Base-by-base conservation (phyloP, 1,140 invertebrate genomes). In the Frieseomelitta varia region DNA sequence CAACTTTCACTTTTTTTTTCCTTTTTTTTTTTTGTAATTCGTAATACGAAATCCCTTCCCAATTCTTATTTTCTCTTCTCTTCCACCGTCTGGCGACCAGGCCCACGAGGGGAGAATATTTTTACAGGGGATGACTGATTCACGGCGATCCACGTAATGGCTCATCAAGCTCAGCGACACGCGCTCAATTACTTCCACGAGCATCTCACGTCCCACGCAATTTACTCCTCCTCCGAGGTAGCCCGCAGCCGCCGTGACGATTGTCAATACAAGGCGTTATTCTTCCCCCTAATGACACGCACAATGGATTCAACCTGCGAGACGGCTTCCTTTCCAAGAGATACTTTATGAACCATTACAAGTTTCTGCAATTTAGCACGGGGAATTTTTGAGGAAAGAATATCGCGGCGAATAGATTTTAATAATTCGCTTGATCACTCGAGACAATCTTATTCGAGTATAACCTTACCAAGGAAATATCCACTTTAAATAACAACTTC, bases 111-210 rank as follows among this genome's bases (percentile, higher is more conserved):
- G 55, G 34, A 27, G 58, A 58, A 24, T 72, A 79, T 82, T 88
- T 88, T 85, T 88, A 72, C 68, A 65, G 75, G 15, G 79, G 65
- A 85, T 79, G 87, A 77, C 80, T 78, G 81, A 88, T 86, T 88
- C 78, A 63, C 74, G 27, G 67, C 74, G 88, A 89, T 89, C 85
- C 88, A 79, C 72, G 78, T 88, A 88, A 88, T 84, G 81, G 87
- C 79, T 90, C 87, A 87, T 87, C 87, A 84, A 72, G 79, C 71
- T 69, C 56, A 78, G 72, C 79, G 87, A 89, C 84, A 87, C 81
- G 81, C 77, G 81, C 81, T 90, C 87, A 88, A 90, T 87, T 88
- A 90, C 75, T 78, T 90, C 75, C 63, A 85, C 69, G 75, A 85
- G 87, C 51, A 24, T 73, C 85, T 68, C 81, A 71, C 87, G 67